Conservation (phyloP, 2,113 vertebrate species). For the Phodopus roborovskii region DNA sequence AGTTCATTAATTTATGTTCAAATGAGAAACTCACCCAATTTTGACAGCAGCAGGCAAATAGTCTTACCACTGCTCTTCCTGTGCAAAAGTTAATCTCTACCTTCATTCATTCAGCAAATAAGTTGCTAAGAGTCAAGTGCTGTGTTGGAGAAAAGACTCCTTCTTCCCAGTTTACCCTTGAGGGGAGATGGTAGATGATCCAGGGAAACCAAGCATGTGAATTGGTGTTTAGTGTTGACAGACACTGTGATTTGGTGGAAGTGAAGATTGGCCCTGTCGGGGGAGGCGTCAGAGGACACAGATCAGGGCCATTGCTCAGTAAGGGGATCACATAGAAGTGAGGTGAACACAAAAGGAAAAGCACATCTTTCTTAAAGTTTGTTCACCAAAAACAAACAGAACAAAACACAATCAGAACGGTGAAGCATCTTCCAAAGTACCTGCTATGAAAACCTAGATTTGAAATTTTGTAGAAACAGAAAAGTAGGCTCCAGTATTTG, state of each 20-base stretch:
- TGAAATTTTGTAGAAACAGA: not conserved
- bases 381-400: not conserved
- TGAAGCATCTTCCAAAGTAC: not conserved
- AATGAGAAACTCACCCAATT: not conserved
- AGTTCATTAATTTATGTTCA: not conserved
- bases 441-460: not conserved
- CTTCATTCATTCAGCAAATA: not conserved
- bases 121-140: not conserved
- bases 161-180: not conserved
- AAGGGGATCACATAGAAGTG: not conserved
- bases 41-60: not conserved
- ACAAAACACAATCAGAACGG: not conserved
- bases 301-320: not conserved
- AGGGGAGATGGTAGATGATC: not conserved
- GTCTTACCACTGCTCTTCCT: not conserved
- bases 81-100: not conserved
- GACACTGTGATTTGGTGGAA: not conserved
- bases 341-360: not conserved
- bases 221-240: not conserved
- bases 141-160: not conserved
- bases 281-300: not conserved
- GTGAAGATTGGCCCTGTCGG: not conserved
- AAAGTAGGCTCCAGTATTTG: slow-evolving; percentile 54
- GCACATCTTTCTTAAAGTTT: not conserved
- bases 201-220: not conserved